Base-by-base conservation (phyloP, 2,113 vertebrate genomes). In the Dasyornis broadbenti region DNA sequence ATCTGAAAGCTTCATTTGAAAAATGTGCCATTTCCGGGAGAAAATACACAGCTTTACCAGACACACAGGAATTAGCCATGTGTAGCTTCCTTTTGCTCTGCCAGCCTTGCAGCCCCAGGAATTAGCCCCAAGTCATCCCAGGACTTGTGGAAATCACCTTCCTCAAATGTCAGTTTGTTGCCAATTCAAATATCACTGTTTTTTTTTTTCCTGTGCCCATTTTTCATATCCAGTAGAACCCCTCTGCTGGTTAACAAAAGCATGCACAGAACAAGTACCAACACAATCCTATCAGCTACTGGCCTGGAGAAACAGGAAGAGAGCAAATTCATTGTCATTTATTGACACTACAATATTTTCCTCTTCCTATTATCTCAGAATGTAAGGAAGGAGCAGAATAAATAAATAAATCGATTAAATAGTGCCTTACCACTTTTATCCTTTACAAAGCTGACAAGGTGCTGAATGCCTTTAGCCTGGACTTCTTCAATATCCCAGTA, bases 381-480 rank as follows among this genome's bases (percentile, higher is more conserved):
- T 2, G 1, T 11, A 65, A 91, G 30, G 60, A 68, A 81, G 82
- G 26, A 65, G 14, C 22, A 86, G 31, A 75, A 75, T 5, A 39
- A 92, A 75, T 8, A 56, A 92, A 70, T 16, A 31, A 59, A 71
- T 7, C 0, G 14, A 56, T 47, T n/a, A 45, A 64, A 16, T 3
- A 54, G 8, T 70, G 52, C 45, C 56, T 72, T 98, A 98, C 98
- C 97, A 53, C 93, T 95, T 54, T 72, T 19, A 5, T 97, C 85
- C 11, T 95, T 95, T 3, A 96, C 16, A 52, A 98, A 86, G 8
- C 22, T 42, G 80, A 90, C 20, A 37, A 99, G 95, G 30, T 42
- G 96, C 81, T 96, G 91, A 57, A 98, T 71, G 60, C 92, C 92
- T 81, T 78, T 87, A 69, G 83, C 73, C 86, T 98, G 98, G 13